These are phyloP conservation scores for Neotoxoptera formosana DNA, from an alignment of 1,140 invertebrate genomes.

Conservation along the genomic window DNA sequence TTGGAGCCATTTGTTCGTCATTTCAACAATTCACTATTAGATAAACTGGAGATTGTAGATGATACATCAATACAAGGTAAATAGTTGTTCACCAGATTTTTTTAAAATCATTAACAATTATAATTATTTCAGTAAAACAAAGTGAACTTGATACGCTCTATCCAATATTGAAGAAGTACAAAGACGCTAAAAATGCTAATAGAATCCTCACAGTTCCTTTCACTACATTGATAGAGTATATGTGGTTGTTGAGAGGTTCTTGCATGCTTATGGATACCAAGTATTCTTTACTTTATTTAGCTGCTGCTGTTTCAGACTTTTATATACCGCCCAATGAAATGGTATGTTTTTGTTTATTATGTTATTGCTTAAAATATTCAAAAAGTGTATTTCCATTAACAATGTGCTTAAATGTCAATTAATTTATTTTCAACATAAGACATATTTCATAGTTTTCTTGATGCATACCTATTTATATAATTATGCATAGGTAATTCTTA, in stretches of 20 bases:
- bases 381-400: background rate
- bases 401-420: background rate
- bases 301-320: constrained; percentile 98
- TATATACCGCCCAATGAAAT: constrained; percentile 93
- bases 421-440: background rate
- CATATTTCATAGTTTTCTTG: background rate
- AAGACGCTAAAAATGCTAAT: constrained; percentile 71
- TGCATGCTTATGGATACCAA: constrained; percentile 76
- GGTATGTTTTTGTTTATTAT: constrained; percentile 68
- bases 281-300: constrained; percentile 86
- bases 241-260: constrained; percentile 85
- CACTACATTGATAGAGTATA: constrained; percentile 89
- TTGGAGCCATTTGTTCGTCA: constrained; percentile 89
- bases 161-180: constrained; percentile 76
- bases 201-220: constrained; percentile 80
- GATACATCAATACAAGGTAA: constrained; percentile 44
- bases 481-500: background rate
- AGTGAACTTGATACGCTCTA: constrained; percentile 75
- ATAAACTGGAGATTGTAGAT: constrained; percentile 74
- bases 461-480: background rate
- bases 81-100: background rate
- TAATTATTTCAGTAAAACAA: constrained; percentile 69
- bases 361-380: background rate
- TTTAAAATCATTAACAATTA: background rate
- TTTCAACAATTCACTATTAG: constrained; percentile 82